These are phyloP conservation scores for Microctenopoma stevenorrisi DNA, from an alignment of 2,797 vertebrate genomes.

Conservation along the genomic window DNA sequence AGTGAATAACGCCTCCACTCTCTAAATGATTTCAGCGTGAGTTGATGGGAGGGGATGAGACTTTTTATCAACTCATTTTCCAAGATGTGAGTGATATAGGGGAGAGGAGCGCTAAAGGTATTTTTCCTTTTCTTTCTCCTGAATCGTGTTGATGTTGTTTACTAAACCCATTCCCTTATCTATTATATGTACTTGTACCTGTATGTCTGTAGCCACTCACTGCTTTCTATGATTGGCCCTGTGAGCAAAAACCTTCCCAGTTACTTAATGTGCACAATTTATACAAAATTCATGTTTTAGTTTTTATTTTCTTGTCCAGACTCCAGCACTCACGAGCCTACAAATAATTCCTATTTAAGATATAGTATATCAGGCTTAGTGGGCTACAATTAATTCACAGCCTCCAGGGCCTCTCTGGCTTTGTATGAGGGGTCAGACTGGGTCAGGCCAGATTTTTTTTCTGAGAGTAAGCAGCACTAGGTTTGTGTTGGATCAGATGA, in stretches of 20 bases:
- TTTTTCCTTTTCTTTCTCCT: slow-evolving; percentile 49
- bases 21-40: slow-evolving; percentile 71
- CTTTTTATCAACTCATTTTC: slow-evolving; percentile 67
- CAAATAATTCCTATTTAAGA: slow-evolving; percentile 74
- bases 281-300: slow-evolving; percentile 56
- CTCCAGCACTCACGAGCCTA: slow-evolving; percentile 54
- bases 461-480: slow-evolving; percentile 78
- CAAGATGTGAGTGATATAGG: slow-evolving; percentile 37
- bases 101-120: slow-evolving; percentile 24
- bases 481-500: slow-evolving; percentile 84
- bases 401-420: slow-evolving; percentile 84
- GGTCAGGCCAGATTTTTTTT: slow-evolving; percentile 82
- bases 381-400: slow-evolving; percentile 84
- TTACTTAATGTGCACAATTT: slow-evolving; percentile 52
- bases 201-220: slow-evolving; percentile 13
- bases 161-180: slow-evolving; percentile 27
- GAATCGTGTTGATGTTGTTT: slow-evolving; percentile 44
- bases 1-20: slow-evolving; percentile 69
- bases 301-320: slow-evolving; percentile 28
- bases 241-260: slow-evolving; percentile 35
- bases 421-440: slow-evolving; percentile 84
- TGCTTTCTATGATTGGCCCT: slow-evolving; percentile 25
- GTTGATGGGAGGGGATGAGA: slow-evolving; percentile 59
- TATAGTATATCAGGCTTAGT: slow-evolving; percentile 80
- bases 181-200: slow-evolving; percentile 20